phyloP scores from a whole-genome alignment of 2,888 invertebrate genomes.

The Drosophila anomelani region DNA sequence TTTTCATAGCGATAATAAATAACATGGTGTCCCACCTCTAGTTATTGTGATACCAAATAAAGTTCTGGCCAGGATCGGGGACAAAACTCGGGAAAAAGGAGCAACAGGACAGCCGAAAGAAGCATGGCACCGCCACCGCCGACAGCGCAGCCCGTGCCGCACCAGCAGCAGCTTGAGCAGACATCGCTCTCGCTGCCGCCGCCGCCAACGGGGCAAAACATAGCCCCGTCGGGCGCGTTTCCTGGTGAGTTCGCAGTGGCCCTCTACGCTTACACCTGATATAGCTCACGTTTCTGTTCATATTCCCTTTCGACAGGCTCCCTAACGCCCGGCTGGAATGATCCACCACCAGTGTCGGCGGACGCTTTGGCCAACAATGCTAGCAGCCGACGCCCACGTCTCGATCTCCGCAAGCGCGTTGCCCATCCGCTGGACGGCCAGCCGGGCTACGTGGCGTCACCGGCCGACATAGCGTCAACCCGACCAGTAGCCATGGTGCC shows the following conservation, averaged over 20 bases:
- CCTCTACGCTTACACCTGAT: neutral
- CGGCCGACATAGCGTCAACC: slow-evolving; percentile 48
- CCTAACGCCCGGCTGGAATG: slow-evolving; percentile 84
- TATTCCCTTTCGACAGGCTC: slow-evolving; percentile 67
- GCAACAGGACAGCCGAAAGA: slow-evolving; percentile 6
- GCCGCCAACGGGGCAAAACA: slow-evolving; percentile 61
- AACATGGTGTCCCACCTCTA: neutral
- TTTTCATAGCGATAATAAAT: slow-evolving; percentile 4
- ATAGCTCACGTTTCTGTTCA: neutral
- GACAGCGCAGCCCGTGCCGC: neutral
- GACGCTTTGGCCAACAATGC: slow-evolving; percentile 51
- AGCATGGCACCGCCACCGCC: slow-evolving; percentile 28
- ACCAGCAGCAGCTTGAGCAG: slow-evolving; percentile 5
- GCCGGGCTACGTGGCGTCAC: neutral
- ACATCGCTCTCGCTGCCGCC: slow-evolving; percentile 30
- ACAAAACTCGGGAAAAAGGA: neutral
- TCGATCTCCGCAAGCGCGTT: slow-evolving; percentile 83
- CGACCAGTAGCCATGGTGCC: slow-evolving; percentile 52
- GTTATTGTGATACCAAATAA: slow-evolving; percentile 2
- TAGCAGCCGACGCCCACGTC: slow-evolving; percentile 75
- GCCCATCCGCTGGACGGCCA: slow-evolving; percentile 81
- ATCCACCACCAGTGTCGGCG: slow-evolving; percentile 80
- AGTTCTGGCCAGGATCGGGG: slow-evolving; percentile 13
- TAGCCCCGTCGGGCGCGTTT: slow-evolving; percentile 62
- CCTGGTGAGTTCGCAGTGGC: slow-evolving; percentile 48